Percentiles rank a stretch among this genome's conserved stretches.
These are phyloP conservation scores for Thera obeliscata DNA, from an alignment of 2,888 invertebrate genomes.

Conservation along the genomic window DNA sequence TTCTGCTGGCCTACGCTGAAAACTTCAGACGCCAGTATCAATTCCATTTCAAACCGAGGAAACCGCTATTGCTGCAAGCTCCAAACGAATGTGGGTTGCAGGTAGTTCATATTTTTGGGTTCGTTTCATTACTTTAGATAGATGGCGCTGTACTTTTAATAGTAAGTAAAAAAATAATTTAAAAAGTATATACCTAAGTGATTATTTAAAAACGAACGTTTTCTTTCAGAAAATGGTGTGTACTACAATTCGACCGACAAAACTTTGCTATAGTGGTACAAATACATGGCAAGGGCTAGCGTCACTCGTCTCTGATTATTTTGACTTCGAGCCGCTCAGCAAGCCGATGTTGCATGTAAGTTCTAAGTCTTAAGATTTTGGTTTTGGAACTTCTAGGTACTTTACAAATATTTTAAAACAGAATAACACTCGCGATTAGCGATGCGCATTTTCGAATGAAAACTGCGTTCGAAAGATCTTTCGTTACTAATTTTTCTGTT, in stretches of 20 bases:
- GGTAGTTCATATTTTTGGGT: constrained; percentile 68
- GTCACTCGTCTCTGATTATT: constrained; percentile 90
- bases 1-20: constrained; percentile 89
- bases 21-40: constrained; percentile 90
- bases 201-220: neutral
- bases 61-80: constrained; percentile 88
- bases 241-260: constrained; percentile 91
- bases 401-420: too few relatives aligned
- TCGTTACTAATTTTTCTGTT: too few relatives aligned
- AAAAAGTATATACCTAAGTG: too few relatives aligned
- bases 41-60: constrained; percentile 81
- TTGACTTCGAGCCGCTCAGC: constrained; percentile 89
- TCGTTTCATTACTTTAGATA: constrained; percentile 13
- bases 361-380: constrained; percentile 45
- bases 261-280: constrained; percentile 88
- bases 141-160: constrained; percentile 40
- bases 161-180: too few relatives aligned
- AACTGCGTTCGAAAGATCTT: too few relatives aligned
- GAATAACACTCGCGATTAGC: too few relatives aligned
- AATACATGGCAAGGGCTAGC: constrained; percentile 89
- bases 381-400: neutral
- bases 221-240: constrained; percentile 93
- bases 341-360: constrained; percentile 88
- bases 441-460: too few relatives aligned
- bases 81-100: constrained; percentile 91